These are phyloP conservation scores for Lanius ludovicianus DNA, from an alignment of 2,113 vertebrate species.

Conservation along the genomic window DNA sequence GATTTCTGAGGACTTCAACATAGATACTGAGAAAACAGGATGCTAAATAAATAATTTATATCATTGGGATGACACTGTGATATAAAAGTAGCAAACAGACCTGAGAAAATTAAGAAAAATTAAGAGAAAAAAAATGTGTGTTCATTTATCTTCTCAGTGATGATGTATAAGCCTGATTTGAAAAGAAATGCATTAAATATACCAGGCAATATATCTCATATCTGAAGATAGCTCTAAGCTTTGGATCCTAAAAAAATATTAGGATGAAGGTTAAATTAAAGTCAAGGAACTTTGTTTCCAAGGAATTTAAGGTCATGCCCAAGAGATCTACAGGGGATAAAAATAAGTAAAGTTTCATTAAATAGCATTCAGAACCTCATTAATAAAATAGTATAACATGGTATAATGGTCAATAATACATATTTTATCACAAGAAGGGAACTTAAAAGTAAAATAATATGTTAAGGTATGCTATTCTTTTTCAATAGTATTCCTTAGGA, in stretches of 20 bases:
- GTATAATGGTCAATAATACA: not conserved
- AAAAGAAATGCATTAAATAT: not conserved
- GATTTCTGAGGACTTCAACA: not conserved
- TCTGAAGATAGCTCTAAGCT: not conserved
- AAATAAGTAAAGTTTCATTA: not conserved
- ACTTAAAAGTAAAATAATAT: not conserved
- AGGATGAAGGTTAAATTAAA: not conserved
- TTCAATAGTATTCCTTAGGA: not conserved
- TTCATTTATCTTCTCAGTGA: not conserved
- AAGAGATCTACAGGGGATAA: not conserved
- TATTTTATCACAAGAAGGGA: not conserved
- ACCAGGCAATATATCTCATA: not conserved
- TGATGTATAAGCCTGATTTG: not conserved
- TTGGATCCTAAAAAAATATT: not conserved
- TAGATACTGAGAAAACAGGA: not conserved
- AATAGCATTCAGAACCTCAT: not conserved
- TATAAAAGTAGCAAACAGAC: not conserved
- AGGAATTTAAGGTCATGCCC: not conserved
- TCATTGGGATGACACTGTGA: not conserved
- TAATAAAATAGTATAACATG: not conserved
- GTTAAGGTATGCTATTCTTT: not conserved
- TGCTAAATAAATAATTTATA: not conserved
- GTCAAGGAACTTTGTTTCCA: not conserved
- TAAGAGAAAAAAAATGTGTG: not conserved
- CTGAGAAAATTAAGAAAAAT: not conserved